Evolutionary conservation across 1,140 invertebrate genomes (phyloP).

Genomic region (Hesperophylax magnus): DNA sequence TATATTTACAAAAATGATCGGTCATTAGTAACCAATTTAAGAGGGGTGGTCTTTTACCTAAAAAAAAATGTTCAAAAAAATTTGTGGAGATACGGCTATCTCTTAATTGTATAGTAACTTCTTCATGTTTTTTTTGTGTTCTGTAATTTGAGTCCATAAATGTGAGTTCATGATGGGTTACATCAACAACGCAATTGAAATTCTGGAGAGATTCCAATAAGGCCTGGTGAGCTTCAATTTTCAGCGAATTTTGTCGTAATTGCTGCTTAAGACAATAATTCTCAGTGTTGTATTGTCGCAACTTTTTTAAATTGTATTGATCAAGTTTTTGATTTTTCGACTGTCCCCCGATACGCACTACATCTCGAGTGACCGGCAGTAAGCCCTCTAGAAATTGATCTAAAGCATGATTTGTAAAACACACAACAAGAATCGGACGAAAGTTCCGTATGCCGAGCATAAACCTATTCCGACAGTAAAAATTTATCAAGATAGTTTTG

Average conservation of each 20-base stretch:
- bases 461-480: not conserved
- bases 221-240: not conserved
- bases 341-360: slow-evolving; percentile 83
- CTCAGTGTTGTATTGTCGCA: slow-evolving; percentile 2
- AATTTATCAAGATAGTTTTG: slow-evolving; percentile 72
- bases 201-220: not conserved
- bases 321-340: slow-evolving; percentile 74
- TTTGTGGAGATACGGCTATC: too few species aligned
- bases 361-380: slow-evolving; percentile 68
- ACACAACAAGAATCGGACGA: slow-evolving; percentile 79
- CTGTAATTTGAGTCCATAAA: too few species aligned
- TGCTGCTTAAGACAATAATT: not conserved
- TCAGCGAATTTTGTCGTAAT: not conserved
- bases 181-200: slow-evolving; percentile 8
- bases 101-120: too few species aligned
- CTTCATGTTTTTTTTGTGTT: too few species aligned
- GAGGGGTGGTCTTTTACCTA: not conserved
- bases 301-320: slow-evolving; percentile 66
- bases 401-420: slow-evolving; percentile 90
- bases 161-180: not conserved
- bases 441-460: too few species aligned
- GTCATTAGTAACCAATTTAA: slow-evolving; percentile 39
- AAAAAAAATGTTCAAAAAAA: slow-evolving; percentile 7
- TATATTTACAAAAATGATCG: slow-evolving; percentile 11
- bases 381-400: slow-evolving; percentile 91